Percentiles rank a stretch among this genome's conserved stretches.
phyloP scores from a whole-genome alignment of 2,888 invertebrate species.

The Ophion obscuratus region DNA sequence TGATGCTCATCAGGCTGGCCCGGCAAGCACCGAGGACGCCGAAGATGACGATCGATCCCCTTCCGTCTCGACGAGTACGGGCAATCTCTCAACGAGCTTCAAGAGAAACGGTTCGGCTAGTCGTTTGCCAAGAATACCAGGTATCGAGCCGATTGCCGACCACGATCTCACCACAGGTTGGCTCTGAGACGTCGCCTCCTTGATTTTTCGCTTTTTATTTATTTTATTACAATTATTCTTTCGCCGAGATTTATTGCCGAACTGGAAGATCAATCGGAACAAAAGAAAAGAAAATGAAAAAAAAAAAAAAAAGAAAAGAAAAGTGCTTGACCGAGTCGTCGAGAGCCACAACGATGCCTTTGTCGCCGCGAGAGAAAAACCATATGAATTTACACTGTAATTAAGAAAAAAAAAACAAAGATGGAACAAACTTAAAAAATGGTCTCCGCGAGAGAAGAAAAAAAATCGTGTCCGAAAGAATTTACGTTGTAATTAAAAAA shows the following conservation, averaged over 20 bases:
- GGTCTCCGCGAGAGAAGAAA: not conserved
- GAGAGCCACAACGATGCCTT: conserved; percentile 67
- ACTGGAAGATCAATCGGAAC: not conserved
- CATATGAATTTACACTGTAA: conserved; percentile 59
- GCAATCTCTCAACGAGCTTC: conserved; percentile 71
- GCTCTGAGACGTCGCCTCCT: conserved; percentile 84
- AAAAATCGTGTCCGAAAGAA: conserved; percentile 3
- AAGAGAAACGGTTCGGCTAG: conserved; percentile 87
- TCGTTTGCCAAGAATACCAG: conserved; percentile 88
- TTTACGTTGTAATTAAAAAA: conserved; percentile 1
- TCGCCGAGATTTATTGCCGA: not conserved
- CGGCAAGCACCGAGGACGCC: conserved; percentile 49
- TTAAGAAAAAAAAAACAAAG: conserved; percentile 6
- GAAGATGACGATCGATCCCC: conserved; percentile 64
- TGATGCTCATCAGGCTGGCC: conserved; percentile 57
- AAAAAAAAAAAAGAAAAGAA: conserved; percentile 4
- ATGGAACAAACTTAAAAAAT: conserved; percentile 11
- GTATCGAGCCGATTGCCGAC: conserved; percentile 90
- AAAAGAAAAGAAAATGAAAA: not conserved
- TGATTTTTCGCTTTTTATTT: too few relatives aligned
- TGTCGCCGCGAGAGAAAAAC: conserved; percentile 60
- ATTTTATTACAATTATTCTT: not conserved
- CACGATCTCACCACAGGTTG: conserved; percentile 90
- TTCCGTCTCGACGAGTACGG: conserved; percentile 61
- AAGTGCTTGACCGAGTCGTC: conserved; percentile 53